Percentiles rank a stretch among this genome's conserved stretches.
Evolutionary conservation across 2,888 invertebrate species (phyloP).

Genomic region (Nebria brevicollis): DNA sequence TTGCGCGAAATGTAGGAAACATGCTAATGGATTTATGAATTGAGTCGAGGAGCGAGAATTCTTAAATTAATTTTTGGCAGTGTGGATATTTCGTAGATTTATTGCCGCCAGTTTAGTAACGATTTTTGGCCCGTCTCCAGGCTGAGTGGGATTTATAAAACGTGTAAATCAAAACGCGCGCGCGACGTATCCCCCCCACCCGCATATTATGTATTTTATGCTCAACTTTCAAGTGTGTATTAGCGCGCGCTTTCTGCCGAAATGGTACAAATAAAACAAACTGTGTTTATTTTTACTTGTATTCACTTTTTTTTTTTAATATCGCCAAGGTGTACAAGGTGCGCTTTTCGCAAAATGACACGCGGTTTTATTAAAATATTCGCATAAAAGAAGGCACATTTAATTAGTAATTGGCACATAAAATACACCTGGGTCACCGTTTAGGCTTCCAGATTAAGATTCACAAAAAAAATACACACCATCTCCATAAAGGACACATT

Average conservation of each 20-base stretch:
- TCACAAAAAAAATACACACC: too few species aligned
- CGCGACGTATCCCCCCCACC: neutral
- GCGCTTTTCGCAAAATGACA: neutral
- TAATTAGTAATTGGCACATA: conserved; percentile 32
- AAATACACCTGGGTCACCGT: conserved; percentile 20
- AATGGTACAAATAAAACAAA: too few species aligned
- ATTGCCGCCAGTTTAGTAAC: conserved; percentile 11
- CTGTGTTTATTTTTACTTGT: too few species aligned
- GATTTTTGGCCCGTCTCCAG: conserved; percentile 7
- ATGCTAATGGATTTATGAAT: neutral
- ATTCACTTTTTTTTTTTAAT: neutral
- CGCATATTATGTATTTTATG: neutral
- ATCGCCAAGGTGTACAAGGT: too few species aligned
- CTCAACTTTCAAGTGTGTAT: neutral
- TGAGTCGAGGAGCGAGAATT: neutral
- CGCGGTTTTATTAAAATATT: conserved; percentile 36
- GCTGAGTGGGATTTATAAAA: conserved; percentile 17
- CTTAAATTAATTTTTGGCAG: conserved; percentile 17
- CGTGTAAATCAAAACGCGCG: conserved; percentile 2
- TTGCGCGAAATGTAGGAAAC: too few species aligned
- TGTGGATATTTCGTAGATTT: neutral
- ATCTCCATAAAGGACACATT: too few species aligned
- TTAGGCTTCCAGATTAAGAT: too few species aligned
- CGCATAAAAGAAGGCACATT: conserved; percentile 31
- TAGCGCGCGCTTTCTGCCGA: neutral